Evolutionary conservation across 2,888 invertebrate genomes (phyloP), one percentile per base, ranked within the genome.

Genomic region (Cheilosia urbana): DNA sequence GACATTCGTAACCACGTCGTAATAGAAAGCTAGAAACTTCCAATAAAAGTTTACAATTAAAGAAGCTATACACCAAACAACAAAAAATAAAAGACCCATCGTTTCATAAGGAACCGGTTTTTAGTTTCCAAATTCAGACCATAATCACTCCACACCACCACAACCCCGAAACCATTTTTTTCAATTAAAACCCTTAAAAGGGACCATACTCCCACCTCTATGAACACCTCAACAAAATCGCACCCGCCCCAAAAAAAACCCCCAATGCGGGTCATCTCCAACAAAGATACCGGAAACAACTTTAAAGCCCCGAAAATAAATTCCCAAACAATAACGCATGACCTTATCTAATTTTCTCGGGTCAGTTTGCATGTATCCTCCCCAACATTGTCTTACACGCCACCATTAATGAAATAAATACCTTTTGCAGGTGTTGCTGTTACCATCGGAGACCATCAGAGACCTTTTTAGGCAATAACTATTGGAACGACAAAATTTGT

Each of bases 341-440:
- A 71, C 69, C 69, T 57, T 69, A 71, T 78, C 69, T 45, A 63
- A 55, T 63, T 63, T 69, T 69, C 63, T 40, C 24, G 69, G 78
- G 78, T 78, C 77, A 68, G 60, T 62, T 68, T 69, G 51, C 62
- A 49, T 69, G 69, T 69, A 27, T 60, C 69, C 63, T 53, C 3
- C 24, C 51, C 17, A 66, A 69, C 73, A 68, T 69, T 73, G 69
- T 69, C 53, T 49, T 42, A 73, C 72, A 78, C 19, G 37, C 4
- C 13, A 45, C 17, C 42, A 17, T 19, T 68, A 27, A 69, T 63
- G 55, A 78, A 78, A 78, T 69, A 30, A 30, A 83, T 72, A 13
- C 72, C 73, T 47, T 69, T 68, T 19, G 7, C 53, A 51, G 24
- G 45, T 68, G 19, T 27, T 11, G 15, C 17, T 5, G 11, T 42